Base-by-base conservation (phyloP, 2,888 invertebrate genomes). In the Galerucella pusilla region DNA sequence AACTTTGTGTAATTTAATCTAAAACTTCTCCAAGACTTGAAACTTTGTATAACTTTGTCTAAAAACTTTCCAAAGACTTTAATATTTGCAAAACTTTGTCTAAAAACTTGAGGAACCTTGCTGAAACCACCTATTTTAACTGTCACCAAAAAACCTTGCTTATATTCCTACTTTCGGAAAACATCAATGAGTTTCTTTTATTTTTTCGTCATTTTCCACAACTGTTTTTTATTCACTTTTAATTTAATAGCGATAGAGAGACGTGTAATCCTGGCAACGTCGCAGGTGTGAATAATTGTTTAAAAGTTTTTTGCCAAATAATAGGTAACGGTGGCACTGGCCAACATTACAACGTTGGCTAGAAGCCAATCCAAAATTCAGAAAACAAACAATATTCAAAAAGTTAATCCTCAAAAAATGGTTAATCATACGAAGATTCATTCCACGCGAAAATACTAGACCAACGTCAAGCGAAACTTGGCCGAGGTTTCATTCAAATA, bases 231-330 rank as follows among this genome's bases (percentile, higher is more conserved):
- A 57, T 20, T 57, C 11, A 20, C 9, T 7, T 16, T 10, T 10
- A 9, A 57, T 63, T 63, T 12, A 14, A 63, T n/a, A 42, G 7
- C 35, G 35, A 42, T 9, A 5, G 35, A 42, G 63, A 63, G 6
- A 63, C 5, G 42, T 46, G 20, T 2, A 54, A n/a, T n/a, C 10
- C 64, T 65, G 64, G 46, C 64, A 65, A 65, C 64, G 35, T 45
- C 16, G 64, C 20, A 12, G 11, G 46, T 65, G 46, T 65, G 64
- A 65, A 65, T 65, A 65, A 65, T 65, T 65, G 64, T 65, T 65
- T 45, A 65, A 65, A 46, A 65, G 64, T 46, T 46, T 46, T 65
- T 20, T 65, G 64, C 64, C 64, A 65, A 65, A 65, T 65, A 65
- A 65, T 65, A 65, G 64, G 64, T 65, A 65, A 16, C 64, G 46